Conservation (phyloP, 1,140 invertebrate genomes). For the Acromyrmex echinatior region DNA sequence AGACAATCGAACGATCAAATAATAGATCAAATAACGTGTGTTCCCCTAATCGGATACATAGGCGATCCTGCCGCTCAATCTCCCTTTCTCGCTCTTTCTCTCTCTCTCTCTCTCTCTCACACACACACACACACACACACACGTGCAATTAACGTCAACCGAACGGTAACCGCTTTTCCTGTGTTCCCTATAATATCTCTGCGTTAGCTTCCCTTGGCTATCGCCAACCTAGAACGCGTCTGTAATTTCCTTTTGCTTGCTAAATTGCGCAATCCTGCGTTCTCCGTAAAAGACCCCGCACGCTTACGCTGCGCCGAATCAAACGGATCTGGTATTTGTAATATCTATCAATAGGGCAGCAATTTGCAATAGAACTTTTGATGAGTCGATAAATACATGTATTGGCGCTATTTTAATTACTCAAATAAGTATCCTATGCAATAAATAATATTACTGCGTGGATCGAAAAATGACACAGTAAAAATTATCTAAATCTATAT, state of each 20-base stretch:
- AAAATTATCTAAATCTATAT: no score
- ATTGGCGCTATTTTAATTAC: neutral
- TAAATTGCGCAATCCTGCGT: constrained; percentile 70
- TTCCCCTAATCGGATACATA: constrained; percentile 27
- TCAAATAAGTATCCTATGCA: neutral
- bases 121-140: no score
- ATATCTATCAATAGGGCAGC: neutral
- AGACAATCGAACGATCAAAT: constrained; percentile 5
- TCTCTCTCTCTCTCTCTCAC: neutral
- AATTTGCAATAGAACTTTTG: neutral
- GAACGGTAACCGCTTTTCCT: constrained; percentile 47
- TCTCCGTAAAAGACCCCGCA: constrained; percentile 38
- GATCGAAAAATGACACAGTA: no score
- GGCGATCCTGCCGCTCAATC: neutral
- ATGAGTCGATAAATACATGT: neutral
- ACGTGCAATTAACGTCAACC: constrained; percentile 32
- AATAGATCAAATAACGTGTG: constrained; percentile 62
- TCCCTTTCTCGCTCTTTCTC: neutral
- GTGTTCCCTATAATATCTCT: constrained; percentile 30
- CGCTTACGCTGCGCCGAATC: constrained; percentile 28
- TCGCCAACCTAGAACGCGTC: constrained; percentile 47
- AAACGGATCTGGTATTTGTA: constrained; percentile 27
- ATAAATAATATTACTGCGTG: neutral
- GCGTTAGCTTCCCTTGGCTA: neutral
- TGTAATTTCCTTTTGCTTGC: constrained; percentile 65